Percentiles rank a stretch among this genome's conserved stretches.
Conservation (phyloP, 1,140 invertebrate species). For the Pseudoatta argentina region DNA sequence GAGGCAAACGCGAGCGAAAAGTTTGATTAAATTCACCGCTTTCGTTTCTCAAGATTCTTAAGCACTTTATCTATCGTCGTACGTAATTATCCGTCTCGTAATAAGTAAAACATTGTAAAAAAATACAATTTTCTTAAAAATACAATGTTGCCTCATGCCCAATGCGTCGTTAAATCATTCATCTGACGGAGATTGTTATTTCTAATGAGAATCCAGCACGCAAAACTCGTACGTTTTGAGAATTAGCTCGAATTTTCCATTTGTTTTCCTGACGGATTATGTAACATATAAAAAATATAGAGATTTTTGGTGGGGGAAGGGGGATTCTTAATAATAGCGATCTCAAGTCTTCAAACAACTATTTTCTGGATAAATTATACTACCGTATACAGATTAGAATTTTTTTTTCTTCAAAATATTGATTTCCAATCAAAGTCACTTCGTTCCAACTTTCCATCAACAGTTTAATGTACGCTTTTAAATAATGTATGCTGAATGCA, state of each 20-base stretch:
- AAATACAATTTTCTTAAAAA: background rate
- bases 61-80: conserved; percentile 24
- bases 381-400: background rate
- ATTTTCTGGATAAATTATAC: background rate
- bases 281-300: background rate
- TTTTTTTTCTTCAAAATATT: conserved; percentile 28
- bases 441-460: background rate
- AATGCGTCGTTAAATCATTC: conserved; percentile 11
- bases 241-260: conserved; percentile 2
- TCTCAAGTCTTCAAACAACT: background rate
- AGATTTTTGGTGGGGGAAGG: background rate
- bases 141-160: background rate
- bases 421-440: background rate
- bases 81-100: conserved; percentile 27
- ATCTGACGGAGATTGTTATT: background rate
- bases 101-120: conserved; percentile 2
- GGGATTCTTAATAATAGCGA: background rate
- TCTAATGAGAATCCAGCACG: conserved; percentile 1
- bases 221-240: background rate
- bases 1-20: conserved; percentile 41
- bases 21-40: conserved; percentile 58
- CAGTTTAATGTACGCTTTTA: background rate
- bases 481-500: conserved; percentile 20
- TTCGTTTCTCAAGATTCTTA: conserved; percentile 32
- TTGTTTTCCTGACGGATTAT: background rate